Conservation (phyloP, 2,113 vertebrate genomes). For the Carassius auratus region DNA sequence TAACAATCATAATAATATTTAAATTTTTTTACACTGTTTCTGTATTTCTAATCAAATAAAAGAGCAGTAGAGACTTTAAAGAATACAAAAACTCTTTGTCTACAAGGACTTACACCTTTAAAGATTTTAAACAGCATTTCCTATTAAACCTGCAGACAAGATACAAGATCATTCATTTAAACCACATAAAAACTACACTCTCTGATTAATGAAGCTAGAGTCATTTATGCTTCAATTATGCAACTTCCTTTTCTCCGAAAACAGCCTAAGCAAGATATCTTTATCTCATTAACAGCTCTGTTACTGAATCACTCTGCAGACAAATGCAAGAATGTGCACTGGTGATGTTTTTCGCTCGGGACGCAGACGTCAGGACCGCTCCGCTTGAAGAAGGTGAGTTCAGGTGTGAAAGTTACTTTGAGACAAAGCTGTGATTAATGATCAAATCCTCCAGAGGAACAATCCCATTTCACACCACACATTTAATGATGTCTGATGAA, state of each 20-base stretch:
- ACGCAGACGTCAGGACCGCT: neutral
- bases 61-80: neutral
- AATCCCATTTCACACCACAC: neutral
- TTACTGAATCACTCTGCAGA: neutral
- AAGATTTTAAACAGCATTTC: neutral
- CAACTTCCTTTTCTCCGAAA: neutral
- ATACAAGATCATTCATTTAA: neutral
- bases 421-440: neutral
- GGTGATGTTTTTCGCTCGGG: neutral
- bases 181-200: neutral
- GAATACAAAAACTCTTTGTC: neutral
- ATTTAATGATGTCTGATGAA: neutral
- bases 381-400: neutral
- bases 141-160: neutral
- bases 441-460: neutral
- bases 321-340: neutral
- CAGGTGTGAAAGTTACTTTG: constrained; percentile 22
- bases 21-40: neutral
- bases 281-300: neutral
- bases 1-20: neutral
- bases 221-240: constrained; percentile 5
- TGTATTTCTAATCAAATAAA: neutral
- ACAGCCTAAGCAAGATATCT: neutral
- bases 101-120: neutral
- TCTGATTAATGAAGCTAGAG: constrained; percentile 22